A percentile compares a stretch with the other conserved stretches of the same genome.
These are phyloP conservation scores for Dasysyrphus albostriatus DNA, from an alignment of 2,888 invertebrate species.

Conservation along the genomic window DNA sequence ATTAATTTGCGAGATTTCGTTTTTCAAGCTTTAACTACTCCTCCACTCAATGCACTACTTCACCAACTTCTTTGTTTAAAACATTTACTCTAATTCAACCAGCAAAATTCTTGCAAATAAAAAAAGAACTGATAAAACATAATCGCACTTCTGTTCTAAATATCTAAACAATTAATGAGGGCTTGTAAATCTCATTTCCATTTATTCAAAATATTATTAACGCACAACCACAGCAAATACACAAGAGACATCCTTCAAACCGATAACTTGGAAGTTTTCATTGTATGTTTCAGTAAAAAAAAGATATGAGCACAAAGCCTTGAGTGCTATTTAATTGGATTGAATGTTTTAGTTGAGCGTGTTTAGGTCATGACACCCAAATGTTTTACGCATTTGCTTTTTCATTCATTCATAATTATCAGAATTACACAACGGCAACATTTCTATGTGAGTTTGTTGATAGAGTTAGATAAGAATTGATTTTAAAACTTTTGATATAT, in stretches of 20 bases:
- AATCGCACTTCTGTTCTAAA: background rate
- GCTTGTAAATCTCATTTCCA: background rate
- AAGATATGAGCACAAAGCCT: no score
- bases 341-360: background rate
- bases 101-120: background rate
- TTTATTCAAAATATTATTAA: background rate
- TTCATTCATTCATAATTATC: background rate
- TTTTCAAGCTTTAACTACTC: no score
- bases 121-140: background rate
- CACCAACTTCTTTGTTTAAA: background rate
- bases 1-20: no score
- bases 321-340: background rate
- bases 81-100: background rate
- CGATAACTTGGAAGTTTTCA: slow-evolving; percentile 8
- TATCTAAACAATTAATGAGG: background rate
- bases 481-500: background rate
- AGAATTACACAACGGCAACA: background rate
- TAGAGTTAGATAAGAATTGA: background rate
- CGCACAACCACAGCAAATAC: background rate
- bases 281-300: background rate
- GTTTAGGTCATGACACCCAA: slow-evolving; percentile 6
- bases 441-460: no score
- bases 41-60: no score
- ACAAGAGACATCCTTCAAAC: slow-evolving; percentile 16
- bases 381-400: background rate